Conservation (phyloP, 2,888 invertebrate genomes). For the Metacarcinus magister region DNA sequence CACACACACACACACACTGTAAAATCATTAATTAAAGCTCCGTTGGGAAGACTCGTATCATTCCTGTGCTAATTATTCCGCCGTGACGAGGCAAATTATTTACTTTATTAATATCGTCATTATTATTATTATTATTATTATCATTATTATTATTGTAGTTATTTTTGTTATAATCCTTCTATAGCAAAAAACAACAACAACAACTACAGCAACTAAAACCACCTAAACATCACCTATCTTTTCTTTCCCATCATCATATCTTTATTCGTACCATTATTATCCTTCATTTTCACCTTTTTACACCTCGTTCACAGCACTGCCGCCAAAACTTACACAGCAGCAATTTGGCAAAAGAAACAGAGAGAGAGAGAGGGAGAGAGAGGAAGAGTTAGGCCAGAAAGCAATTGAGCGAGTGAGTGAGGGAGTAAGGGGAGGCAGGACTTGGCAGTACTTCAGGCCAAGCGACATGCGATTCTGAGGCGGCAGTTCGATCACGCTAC, state of each 20-base stretch:
- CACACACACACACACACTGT: not conserved
- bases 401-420: not conserved
- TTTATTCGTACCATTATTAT: not conserved
- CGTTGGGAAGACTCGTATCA: not conserved
- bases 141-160: not conserved
- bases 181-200: not conserved
- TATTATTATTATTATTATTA: slow-evolving; percentile 30
- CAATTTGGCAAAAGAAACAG: not conserved
- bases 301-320: not conserved
- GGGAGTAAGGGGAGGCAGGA: not conserved
- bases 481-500: not conserved
- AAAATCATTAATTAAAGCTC: not conserved
- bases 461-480: not conserved
- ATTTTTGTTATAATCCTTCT: not conserved
- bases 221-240: not conserved
- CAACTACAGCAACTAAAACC: not conserved
- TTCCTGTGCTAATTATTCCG: not conserved
- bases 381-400: not conserved
- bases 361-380: not conserved
- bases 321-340: not conserved
- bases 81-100: not conserved
- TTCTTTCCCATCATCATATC: not conserved
- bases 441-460: not conserved
- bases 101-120: not conserved
- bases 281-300: not conserved